phyloP scores from a whole-genome alignment of 2,797 vertebrate species.

The Spondyliosoma cantharus region DNA sequence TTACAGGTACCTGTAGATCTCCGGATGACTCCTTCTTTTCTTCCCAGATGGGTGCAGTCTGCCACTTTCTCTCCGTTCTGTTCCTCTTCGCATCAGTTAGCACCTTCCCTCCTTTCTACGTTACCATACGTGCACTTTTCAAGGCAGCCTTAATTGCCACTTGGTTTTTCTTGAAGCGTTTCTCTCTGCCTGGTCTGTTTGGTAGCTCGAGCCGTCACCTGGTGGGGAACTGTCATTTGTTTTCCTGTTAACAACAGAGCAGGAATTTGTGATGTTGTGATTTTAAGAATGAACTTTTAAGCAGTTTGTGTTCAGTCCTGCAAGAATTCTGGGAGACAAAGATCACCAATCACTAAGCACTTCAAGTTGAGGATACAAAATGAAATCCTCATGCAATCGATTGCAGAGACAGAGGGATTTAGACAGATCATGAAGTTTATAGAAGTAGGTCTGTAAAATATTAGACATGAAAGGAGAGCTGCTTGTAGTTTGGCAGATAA shows the following conservation, averaged over 20 bases:
- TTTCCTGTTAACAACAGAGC: not conserved
- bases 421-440: not conserved
- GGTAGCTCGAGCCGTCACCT: too few relatives aligned
- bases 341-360: not conserved
- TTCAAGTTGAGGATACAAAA: not conserved
- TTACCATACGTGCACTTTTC: too few relatives aligned
- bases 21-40: constrained; percentile 5
- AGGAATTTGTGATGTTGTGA: not conserved
- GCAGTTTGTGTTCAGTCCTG: not conserved
- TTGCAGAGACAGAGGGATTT: not conserved
- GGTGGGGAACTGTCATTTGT: not conserved
- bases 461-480: not conserved
- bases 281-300: not conserved
- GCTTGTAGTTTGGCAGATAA: not conserved
- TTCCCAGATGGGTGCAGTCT: constrained; percentile 61
- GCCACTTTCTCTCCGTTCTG: constrained; percentile 19
- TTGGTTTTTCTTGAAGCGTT: not conserved
- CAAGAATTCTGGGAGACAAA: not conserved
- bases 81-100: not conserved
- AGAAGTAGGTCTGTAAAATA: not conserved
- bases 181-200: too few relatives aligned
- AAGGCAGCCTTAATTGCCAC: too few relatives aligned
- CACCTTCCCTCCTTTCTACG: too few relatives aligned
- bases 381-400: not conserved
- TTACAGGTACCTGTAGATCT: constrained; percentile 74